Conservation (phyloP, 2,113 vertebrate genomes). For the Pheucticus melanocephalus region DNA sequence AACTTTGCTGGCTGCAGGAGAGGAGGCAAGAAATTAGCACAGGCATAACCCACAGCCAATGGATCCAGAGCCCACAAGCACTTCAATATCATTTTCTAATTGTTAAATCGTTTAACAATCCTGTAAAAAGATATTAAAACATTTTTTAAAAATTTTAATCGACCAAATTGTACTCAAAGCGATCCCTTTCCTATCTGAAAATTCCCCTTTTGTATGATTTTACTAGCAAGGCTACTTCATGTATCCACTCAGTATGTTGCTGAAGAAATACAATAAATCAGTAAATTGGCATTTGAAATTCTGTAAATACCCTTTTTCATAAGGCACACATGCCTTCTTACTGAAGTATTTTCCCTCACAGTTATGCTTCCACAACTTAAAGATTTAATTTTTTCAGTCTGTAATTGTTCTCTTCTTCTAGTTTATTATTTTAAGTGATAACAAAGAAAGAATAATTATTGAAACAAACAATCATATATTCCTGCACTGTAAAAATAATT, state of each 20-base stretch:
- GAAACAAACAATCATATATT: neutral
- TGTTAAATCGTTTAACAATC: neutral
- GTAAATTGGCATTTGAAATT: neutral
- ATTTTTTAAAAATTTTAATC: no score
- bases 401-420: neutral
- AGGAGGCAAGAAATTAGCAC: neutral
- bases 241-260: neutral
- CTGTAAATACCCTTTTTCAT: neutral
- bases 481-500: neutral
- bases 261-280: neutral
- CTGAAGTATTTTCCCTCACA: neutral
- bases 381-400: neutral
- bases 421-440: neutral
- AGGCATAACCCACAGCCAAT: neutral
- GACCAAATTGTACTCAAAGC: neutral
- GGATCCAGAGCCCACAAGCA: rapidly evolving
- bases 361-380: neutral
- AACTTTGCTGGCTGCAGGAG: neutral
- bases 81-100: rapidly evolving
- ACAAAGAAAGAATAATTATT: neutral
- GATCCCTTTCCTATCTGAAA: neutral
- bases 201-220: neutral
- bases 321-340: neutral
- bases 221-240: neutral
- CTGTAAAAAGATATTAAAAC: neutral